Conservation (phyloP, 2,888 invertebrate species). For the Plagiodera versicolora region DNA sequence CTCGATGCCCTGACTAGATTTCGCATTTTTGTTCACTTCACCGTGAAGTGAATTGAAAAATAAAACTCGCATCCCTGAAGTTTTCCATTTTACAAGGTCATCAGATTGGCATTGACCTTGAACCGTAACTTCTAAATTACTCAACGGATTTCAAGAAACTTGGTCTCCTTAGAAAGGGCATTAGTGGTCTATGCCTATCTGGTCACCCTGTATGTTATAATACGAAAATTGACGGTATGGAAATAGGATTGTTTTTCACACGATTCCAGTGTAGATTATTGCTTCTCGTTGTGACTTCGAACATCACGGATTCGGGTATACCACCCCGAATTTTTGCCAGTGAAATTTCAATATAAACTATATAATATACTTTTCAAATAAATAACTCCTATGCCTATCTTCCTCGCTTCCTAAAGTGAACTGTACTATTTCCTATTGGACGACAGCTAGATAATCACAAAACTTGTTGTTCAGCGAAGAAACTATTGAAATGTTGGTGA, state of each 20-base stretch:
- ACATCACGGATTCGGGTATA: slow-evolving; percentile 40
- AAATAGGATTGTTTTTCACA: not conserved
- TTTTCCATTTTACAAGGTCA: no score
- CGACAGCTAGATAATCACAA: slow-evolving; percentile 25
- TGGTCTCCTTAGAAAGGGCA: no score
- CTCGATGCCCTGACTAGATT: no score
- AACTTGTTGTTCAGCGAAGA: not conserved
- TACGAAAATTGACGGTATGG: not conserved
- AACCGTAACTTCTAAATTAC: no score
- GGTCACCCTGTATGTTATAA: not conserved
- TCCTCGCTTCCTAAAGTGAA: slow-evolving; percentile 41
- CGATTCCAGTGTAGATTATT: slow-evolving; percentile 20
- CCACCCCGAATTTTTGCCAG: slow-evolving; percentile 52
- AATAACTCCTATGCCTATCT: slow-evolving; percentile 47
- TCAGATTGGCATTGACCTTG: no score
- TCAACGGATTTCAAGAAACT: no score
- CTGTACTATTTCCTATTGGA: slow-evolving; percentile 30
- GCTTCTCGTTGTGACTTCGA: slow-evolving; percentile 32
- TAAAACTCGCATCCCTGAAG: no score
- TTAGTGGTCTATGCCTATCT: no score
- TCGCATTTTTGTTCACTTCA: no score
- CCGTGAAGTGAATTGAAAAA: no score
- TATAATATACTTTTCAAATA: slow-evolving; percentile 49
- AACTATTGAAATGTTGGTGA: slow-evolving; percentile 8
- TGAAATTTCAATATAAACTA: slow-evolving; percentile 53